Conservation (phyloP, 2,888 invertebrate species). For the Spilarctia lutea region DNA sequence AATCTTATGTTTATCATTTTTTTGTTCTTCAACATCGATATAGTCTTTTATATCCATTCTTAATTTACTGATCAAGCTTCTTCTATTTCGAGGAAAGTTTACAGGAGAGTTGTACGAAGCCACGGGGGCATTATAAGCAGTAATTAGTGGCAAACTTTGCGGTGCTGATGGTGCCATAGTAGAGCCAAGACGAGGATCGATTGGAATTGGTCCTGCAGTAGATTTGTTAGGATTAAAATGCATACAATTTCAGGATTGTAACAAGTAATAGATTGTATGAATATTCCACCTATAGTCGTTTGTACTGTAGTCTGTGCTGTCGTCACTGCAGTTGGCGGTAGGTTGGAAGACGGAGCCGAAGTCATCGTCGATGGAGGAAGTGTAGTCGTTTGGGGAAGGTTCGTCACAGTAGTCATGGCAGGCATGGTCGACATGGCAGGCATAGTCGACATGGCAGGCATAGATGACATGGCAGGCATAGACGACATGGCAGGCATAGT, state of each 20-base stretch:
- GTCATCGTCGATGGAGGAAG: neutral
- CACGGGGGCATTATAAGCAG: conserved; percentile 69
- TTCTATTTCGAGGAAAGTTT: conserved; percentile 70
- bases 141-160: conserved; percentile 67
- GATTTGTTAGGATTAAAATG: conserved; percentile 79
- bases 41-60: conserved; percentile 29
- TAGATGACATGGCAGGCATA: neutral
- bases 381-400: neutral
- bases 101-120: conserved; percentile 69
- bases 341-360: conserved; percentile 30
- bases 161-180: conserved; percentile 64
- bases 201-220: conserved; percentile 77
- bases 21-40: conserved; percentile 32
- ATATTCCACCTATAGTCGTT: conserved; percentile 60
- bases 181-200: conserved; percentile 82
- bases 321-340: conserved; percentile 45
- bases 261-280: conserved; percentile 77
- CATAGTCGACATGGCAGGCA: neutral
- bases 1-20: conserved; percentile 58
- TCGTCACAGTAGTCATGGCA: neutral
- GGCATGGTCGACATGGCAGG: conserved; percentile 1
- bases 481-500: neutral
- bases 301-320: conserved; percentile 34
- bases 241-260: conserved; percentile 77
- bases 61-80: conserved; percentile 4